Evolutionary conservation across 1,140 invertebrate genomes (phyloP).

Genomic region (Drosophila melanogaster): Release_6_plus_ISO1_MT NC_004354.4:17997501-17998000

Average conservation of each 20-base stretch:
- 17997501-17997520: not conserved
- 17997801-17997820: slow-evolving; percentile 50
- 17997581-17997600: not conserved
- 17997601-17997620: slow-evolving; percentile 37
- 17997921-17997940: slow-evolving; percentile 47
- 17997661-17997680: slow-evolving; percentile 53
- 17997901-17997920: slow-evolving; percentile 55
- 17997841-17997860: slow-evolving; percentile 38
- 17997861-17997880: slow-evolving; percentile 55
- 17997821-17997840: slow-evolving; percentile 62
- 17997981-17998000: not conserved
- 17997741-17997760: slow-evolving; percentile 10
- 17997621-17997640: slow-evolving; percentile 34
- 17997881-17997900: slow-evolving; percentile 43
- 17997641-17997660: slow-evolving; percentile 52
- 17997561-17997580: slow-evolving; percentile 13
- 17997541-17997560: slow-evolving; percentile 5
- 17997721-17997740: not conserved
- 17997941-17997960: slow-evolving; percentile 6
- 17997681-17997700: slow-evolving; percentile 49
- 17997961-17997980: not conserved
- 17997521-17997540: slow-evolving; percentile 1
- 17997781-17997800: slow-evolving; percentile 50
- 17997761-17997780: slow-evolving; percentile 24
- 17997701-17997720: slow-evolving; percentile 20